A percentile compares a stretch with the other conserved stretches of the same genome.
Conservation (phyloP, 2,888 invertebrate genomes). For the Drosophila recens region DNA sequence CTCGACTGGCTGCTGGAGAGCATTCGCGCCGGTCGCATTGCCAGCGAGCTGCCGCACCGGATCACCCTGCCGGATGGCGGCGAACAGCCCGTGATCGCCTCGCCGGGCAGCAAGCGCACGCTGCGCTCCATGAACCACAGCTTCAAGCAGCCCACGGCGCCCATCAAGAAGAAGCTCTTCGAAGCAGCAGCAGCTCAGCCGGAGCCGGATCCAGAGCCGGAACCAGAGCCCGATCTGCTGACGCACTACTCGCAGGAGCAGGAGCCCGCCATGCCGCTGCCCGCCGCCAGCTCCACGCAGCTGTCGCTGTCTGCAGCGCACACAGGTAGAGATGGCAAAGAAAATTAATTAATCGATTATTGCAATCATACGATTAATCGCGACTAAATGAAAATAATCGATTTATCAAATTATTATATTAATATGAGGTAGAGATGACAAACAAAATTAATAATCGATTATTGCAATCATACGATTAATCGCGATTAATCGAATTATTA, state of each 20-base stretch:
- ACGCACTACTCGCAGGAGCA: constrained; percentile 83
- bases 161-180: constrained; percentile 80
- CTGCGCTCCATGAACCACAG: constrained; percentile 84
- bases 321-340: not conserved
- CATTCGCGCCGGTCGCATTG: constrained; percentile 87
- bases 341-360: no score
- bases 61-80: constrained; percentile 75
- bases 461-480: no score
- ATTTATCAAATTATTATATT: no score
- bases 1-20: constrained; percentile 92
- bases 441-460: no score
- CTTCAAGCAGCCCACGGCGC: constrained; percentile 83
- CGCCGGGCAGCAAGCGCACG: constrained; percentile 88
- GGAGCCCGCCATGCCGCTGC: constrained; percentile 71
- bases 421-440: no score
- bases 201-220: not conserved
- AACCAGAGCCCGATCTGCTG: constrained; percentile 62
- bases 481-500: no score
- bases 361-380: no score
- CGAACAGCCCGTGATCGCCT: constrained; percentile 84
- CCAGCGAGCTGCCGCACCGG: constrained; percentile 85
- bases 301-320: constrained; percentile 15
- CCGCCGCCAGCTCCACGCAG: constrained; percentile 74
- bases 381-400: no score
- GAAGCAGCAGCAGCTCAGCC: not conserved